phyloP scores from a whole-genome alignment of 2,113 vertebrate species.

The Terrapene triunguis region DNA sequence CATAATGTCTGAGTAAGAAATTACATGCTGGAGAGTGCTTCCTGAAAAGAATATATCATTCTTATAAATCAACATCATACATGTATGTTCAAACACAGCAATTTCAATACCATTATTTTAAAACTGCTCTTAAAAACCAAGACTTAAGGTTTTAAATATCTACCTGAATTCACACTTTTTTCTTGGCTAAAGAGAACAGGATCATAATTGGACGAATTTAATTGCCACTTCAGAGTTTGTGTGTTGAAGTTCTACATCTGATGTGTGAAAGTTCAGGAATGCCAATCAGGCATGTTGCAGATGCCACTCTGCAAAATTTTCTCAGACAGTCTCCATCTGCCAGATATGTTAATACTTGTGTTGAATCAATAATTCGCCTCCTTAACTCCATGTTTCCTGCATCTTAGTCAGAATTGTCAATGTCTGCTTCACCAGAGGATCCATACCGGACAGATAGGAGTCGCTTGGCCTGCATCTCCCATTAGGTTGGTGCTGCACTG shows the following conservation, averaged over 20 bases:
- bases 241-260: conserved; percentile 59
- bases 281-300: conserved; percentile 23
- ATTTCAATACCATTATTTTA: background rate
- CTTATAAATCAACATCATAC: rapidly evolving
- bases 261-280: conserved; percentile 49
- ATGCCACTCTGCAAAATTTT: conserved; percentile 38
- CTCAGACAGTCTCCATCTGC: conserved; percentile 73
- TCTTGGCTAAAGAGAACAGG: background rate
- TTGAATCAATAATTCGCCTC: conserved; percentile 34
- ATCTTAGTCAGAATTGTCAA: background rate
- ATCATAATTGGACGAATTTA: conserved; percentile 37
- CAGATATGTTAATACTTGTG: conserved; percentile 50
- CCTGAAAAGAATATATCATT: background rate
- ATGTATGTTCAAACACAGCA: rapidly evolving
- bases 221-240: conserved; percentile 28
- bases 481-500: rapidly evolving
- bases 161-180: background rate
- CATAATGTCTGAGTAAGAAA: background rate
- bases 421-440: background rate
- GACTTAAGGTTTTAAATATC: background rate
- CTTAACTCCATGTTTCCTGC: background rate
- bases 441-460: background rate
- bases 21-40: rapidly evolving
- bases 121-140: background rate
- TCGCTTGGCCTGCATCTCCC: background rate